Conservation (phyloP, 1,140 invertebrate species). For the Hesperophylax magnus region DNA sequence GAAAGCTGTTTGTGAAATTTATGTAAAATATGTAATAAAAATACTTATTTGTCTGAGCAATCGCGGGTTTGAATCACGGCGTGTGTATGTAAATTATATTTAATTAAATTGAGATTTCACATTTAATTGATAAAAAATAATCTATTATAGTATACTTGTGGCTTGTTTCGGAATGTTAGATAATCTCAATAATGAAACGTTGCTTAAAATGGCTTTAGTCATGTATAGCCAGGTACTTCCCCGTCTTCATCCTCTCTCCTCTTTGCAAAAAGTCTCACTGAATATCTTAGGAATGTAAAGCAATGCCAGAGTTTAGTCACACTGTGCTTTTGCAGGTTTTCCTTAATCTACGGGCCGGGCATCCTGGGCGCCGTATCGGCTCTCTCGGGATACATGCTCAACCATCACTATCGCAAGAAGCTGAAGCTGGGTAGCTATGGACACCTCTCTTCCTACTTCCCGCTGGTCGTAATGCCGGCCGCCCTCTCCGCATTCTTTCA, state of each 20-base stretch:
- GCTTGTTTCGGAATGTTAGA: too few relatives aligned
- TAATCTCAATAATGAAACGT: too few relatives aligned
- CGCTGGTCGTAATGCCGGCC: slow-evolving; percentile 44
- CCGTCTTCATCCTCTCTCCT: too few relatives aligned
- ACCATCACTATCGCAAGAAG: slow-evolving; percentile 58
- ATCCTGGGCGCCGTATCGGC: background rate
- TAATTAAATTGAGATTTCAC: too few relatives aligned
- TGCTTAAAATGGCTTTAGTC: too few relatives aligned
- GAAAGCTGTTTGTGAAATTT: too few relatives aligned
- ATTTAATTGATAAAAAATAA: too few relatives aligned
- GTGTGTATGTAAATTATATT: too few relatives aligned
- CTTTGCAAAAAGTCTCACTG: background rate
- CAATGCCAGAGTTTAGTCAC: background rate
- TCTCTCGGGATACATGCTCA: slow-evolving; percentile 55
- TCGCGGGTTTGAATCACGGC: too few relatives aligned
- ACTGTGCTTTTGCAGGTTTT: slow-evolving; percentile 28
- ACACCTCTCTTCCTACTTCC: slow-evolving; percentile 42
- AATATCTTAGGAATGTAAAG: background rate
- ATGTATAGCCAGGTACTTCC: background rate
- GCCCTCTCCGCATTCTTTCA: slow-evolving; percentile 30
- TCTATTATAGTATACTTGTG: too few relatives aligned
- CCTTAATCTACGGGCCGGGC: slow-evolving; percentile 24
- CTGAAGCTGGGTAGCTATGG: slow-evolving; percentile 59
- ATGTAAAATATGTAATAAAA: too few relatives aligned
- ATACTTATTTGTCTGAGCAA: background rate